A percentile compares a stretch with the other conserved stretches of the same genome.
These are phyloP conservation scores for Diploscapter pachys DNA, from an alignment of 1,140 invertebrate species.

Conservation along the genomic window DNA sequence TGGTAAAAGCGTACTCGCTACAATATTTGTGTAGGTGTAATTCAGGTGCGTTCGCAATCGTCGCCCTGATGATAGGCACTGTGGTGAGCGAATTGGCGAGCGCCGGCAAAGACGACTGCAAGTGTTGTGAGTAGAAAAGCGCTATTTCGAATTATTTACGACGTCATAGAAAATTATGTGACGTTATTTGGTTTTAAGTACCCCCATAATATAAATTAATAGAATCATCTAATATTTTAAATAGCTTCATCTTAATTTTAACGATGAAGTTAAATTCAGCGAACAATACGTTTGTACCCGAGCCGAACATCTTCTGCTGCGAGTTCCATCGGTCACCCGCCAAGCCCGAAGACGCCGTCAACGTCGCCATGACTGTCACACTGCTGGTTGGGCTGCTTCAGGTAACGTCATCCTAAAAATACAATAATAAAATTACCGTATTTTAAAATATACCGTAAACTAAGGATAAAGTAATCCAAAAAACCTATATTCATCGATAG, in stretches of 20 bases:
- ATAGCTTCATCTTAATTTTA: neutral
- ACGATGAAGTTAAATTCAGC: neutral
- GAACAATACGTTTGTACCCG: neutral
- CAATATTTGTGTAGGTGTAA: no score
- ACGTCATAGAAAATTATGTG: no score
- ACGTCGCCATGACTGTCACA: constrained; percentile 31
- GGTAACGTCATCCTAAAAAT: no score
- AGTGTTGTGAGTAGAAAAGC: no score
- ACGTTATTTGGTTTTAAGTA: no score
- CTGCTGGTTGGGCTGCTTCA: constrained; percentile 39
- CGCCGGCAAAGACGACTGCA: neutral
- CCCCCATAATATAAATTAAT: neutral
- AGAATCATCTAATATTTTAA: constrained; percentile 9
- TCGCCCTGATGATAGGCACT: constrained; percentile 61
- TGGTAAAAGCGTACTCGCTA: no score
- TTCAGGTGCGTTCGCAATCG: constrained; percentile 61
- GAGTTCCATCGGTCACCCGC: neutral
- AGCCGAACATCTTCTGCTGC: constrained; percentile 10
- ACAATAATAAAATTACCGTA: no score
- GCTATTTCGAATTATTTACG: no score
- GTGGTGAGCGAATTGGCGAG: constrained; percentile 50
- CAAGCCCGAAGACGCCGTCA: constrained; percentile 1
- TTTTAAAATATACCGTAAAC: no score
- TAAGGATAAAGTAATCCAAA: no score
- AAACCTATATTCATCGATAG: no score